Evolutionary conservation across 2,113 vertebrate species (phyloP).

Genomic region (Pelecanoides urinatrix): DNA sequence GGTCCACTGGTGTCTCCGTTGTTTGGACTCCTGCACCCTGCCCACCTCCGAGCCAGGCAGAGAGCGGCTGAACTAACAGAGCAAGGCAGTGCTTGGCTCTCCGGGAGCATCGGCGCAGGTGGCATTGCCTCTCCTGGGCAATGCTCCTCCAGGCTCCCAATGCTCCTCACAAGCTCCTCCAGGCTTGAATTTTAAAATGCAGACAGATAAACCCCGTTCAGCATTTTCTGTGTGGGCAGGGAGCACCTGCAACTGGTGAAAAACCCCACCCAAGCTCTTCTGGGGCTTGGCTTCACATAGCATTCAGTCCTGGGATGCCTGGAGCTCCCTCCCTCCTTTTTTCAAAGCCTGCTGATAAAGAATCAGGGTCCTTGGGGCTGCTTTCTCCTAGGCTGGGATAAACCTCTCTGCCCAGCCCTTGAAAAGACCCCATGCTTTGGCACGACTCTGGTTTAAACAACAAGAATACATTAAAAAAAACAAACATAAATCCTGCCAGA

Average conservation of each 20-base stretch:
- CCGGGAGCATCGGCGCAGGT: fast-evolving
- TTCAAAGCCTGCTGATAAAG: not conserved
- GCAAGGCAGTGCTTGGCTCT: not conserved
- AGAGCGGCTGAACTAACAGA: not conserved
- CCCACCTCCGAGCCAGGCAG: not conserved
- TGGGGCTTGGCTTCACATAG: not conserved
- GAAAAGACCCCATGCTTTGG: not conserved
- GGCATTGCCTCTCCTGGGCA: not conserved
- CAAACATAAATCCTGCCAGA: not conserved
- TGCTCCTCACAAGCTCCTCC: not conserved
- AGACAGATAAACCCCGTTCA: not conserved
- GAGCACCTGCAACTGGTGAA: not conserved
- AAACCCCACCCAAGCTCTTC: not conserved
- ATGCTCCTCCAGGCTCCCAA: not conserved
- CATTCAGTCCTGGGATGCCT: not conserved
- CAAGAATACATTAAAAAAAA: not conserved
- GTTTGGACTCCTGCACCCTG: not conserved
- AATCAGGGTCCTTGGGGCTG: not conserved
- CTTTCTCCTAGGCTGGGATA: not conserved
- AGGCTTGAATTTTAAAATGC: not conserved
- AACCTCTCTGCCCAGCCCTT: not conserved
- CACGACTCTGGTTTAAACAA: not conserved
- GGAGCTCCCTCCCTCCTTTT: not conserved
- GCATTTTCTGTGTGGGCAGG: not conserved
- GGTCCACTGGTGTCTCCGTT: not conserved